Evolutionary conservation across 2,113 vertebrate species (phyloP), one percentile per base, ranked within the genome.

Genomic region (Elaphurus davidianus): DNA sequence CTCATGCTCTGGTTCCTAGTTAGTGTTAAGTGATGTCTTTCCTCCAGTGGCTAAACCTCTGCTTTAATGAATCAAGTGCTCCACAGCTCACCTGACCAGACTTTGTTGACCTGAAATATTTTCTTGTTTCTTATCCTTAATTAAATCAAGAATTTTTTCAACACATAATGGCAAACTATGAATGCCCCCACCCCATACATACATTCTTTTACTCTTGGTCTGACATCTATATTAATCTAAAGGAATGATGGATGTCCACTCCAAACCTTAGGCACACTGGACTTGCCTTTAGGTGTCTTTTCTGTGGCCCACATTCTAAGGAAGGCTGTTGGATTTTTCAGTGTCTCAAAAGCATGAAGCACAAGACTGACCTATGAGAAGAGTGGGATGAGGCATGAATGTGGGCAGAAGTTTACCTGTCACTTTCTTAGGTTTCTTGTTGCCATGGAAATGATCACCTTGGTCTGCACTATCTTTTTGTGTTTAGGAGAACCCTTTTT

Each of bases 361-460:
- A 96, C 95, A 98, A 84, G 97, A 90, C 83, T 85, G 95, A 81
- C 97, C 88, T 84, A 60, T 60, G 92, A 87, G 60, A 3, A 96
- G 76, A 3, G 0, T 6, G 1, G 59, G 45, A 91, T 88, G 36
- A 89, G 25, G 79, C 0, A 43, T 79, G 1, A 21, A 74, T 43
- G n/a, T 88, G 87, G 85, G 91, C 7, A 25, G 81, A 91, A 52
- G 52, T 97, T 98, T 98, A 81, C 62, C 91, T 98, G 36, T 54
- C 92, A 94, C 95, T 97, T 86, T 87, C 14, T 2, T 82, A 25
- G 55, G 96, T 71, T 79, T 90, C 81, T 89, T 0, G 93, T 99
- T 98, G 97, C 97, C 91, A 93, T 98, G 94, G 98, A 98, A 98
- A 99, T 88, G 0, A 5, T 1, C 9, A 78, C 78, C 96, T 96